Evolutionary conservation across 2,888 invertebrate genomes (phyloP).

Genomic region (Euzetes globulus): DNA sequence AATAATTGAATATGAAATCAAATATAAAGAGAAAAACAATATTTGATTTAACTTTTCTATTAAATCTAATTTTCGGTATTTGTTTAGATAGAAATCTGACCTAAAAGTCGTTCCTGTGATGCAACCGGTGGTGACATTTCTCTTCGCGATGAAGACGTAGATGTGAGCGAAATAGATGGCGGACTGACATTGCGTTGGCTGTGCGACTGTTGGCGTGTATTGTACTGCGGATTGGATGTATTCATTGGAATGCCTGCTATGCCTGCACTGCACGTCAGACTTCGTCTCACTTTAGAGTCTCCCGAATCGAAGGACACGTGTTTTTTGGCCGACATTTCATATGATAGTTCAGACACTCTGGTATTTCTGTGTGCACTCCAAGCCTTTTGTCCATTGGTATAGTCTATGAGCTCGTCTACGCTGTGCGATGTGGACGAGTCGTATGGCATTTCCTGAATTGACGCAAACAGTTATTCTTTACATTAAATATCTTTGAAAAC

Average conservation of each 20-base stretch:
- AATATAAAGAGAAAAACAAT: background rate
- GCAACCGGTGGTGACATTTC: conserved; percentile 28
- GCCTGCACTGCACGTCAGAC: background rate
- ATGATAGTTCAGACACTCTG: background rate
- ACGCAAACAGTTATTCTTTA: no score
- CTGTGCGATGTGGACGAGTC: conserved; percentile 20
- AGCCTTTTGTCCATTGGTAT: background rate
- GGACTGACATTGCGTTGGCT: conserved; percentile 15
- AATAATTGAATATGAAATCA: background rate
- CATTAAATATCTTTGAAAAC: background rate
- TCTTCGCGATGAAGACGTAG: conserved; percentile 17
- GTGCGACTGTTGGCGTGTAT: background rate
- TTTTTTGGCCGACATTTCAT: conserved; percentile 5
- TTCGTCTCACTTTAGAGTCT: conserved; percentile 11
- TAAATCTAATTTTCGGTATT: background rate
- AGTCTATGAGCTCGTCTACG: background rate
- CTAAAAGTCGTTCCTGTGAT: conserved; percentile 30
- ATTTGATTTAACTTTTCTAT: background rate
- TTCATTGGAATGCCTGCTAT: background rate
- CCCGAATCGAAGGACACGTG: conserved; percentile 20
- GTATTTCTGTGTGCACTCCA: background rate
- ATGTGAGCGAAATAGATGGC: conserved; percentile 25
- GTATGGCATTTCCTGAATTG: background rate
- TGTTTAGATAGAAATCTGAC: background rate
- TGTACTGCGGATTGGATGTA: background rate